Base-by-base conservation (phyloP, 2,888 invertebrate genomes). In the Pristionchus fissidentatus region DNA sequence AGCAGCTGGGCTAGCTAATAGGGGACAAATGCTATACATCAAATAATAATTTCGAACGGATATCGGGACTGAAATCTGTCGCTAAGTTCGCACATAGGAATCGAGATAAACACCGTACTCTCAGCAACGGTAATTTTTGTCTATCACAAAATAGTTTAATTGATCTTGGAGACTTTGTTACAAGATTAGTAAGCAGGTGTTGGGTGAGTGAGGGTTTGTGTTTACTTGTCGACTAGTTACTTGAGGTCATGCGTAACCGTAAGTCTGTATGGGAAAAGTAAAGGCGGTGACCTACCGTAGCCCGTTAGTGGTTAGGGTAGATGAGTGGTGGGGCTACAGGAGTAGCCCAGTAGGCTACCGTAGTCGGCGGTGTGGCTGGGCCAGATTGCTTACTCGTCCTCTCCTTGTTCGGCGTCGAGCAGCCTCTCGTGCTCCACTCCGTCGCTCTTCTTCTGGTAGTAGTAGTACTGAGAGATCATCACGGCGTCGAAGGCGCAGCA, bases 401-500 rank as follows among this genome's bases (percentile, higher is more conserved):
- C 83, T 15, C 52, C 83, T n/a, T 84, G 62, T 22, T 84, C 84
- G n/a, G n/a, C n/a, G n/a, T n/a, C n/a, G 43, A 84, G 80, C 10
- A 84, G 81, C 41, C 84, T 29, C 52, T 84, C 82, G 29, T 60
- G 8, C 83, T 70, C 35, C 26, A 32, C 19, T 73, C 75, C 46
- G 0, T 19, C 77, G n/a, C 46, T 52, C 26, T 70, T 49, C 55
- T 43, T 52, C n/a, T 85, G 84, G 84, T 92, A 92, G 82, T 90
- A 89, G 83, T 90, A 92, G 86, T 91, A 91, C 82, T 92, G 92
- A 5, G 84, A 86, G 85, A 92, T 90, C 92, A 93, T 93, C 84
- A 92, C 87, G n/a, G 90, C 86, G 88, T 93, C 93, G 84, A 93
- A 92, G 52, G 90, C 86, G 84, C 93, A 92, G 85, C 93, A 92